These are phyloP conservation scores for Acanthosepion lycidas DNA, from an alignment of 2,888 invertebrate genomes.

Conservation along the genomic window DNA sequence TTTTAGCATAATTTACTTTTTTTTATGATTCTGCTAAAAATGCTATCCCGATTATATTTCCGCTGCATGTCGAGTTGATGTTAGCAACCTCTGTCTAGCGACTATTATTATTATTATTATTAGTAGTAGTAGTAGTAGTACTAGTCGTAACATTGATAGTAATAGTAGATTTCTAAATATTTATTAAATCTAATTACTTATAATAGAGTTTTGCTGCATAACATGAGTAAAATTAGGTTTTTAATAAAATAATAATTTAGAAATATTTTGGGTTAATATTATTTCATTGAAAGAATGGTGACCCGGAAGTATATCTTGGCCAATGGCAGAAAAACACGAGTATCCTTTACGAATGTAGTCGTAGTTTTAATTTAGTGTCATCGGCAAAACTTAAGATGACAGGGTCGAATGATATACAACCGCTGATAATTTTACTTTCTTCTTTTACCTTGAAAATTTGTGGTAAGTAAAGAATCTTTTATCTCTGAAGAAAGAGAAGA, in stretches of 20 bases:
- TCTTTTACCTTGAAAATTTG: constrained; percentile 35
- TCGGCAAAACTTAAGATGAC: not conserved
- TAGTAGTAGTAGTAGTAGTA: too few relatives aligned
- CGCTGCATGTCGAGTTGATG: not conserved
- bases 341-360: constrained; percentile 53
- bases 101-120: not conserved
- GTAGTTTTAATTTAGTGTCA: constrained; percentile 37
- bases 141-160: not conserved
- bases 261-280: not conserved
- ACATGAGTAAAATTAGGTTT: not conserved
- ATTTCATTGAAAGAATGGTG: constrained; percentile 45
- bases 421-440: constrained; percentile 36
- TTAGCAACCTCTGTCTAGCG: not conserved
- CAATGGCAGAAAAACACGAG: constrained; percentile 65
- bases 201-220: not conserved
- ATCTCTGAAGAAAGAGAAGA: not conserved
- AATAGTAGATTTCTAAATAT: not conserved
- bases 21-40: not conserved
- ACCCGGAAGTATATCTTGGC: constrained; percentile 63
- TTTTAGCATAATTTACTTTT: not conserved
- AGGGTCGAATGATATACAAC: constrained; percentile 34
- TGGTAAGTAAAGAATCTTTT: constrained; percentile 11
- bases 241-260: not conserved
- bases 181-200: not conserved
- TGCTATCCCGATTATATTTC: not conserved